A percentile compares a stretch with the other conserved stretches of the same genome.
Conservation (phyloP, 2,797 vertebrate genomes). For the Macropus fuliginosus region DNA sequence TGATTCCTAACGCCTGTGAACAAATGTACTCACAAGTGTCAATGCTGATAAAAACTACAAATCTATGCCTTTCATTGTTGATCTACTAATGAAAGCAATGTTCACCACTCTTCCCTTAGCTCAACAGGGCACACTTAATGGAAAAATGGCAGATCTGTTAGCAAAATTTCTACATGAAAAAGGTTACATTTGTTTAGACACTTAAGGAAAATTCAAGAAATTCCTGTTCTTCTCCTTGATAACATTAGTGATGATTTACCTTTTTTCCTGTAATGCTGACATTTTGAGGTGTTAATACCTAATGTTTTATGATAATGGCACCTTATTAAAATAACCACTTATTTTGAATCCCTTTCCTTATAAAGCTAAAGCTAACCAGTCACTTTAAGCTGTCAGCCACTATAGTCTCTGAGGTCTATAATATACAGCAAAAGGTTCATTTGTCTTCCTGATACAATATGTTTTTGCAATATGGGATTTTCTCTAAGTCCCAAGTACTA, state of each 20-base stretch:
- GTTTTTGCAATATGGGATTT: slow-evolving; percentile 45
- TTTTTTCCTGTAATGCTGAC: slow-evolving; percentile 42
- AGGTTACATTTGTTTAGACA: slow-evolving; percentile 57
- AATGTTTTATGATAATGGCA: slow-evolving; percentile 21
- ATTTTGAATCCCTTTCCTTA: not conserved
- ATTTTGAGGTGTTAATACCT: slow-evolving; percentile 41
- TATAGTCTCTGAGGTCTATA: slow-evolving; percentile 57
- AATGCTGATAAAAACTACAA: slow-evolving; percentile 68
- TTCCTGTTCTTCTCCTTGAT: slow-evolving; percentile 52
- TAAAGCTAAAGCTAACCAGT: slow-evolving; percentile 12
- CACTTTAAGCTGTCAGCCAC: slow-evolving; percentile 19
- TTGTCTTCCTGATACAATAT: slow-evolving; percentile 26
- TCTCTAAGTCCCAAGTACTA: slow-evolving; percentile 29
- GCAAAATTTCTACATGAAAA: slow-evolving; percentile 51
- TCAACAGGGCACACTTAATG: slow-evolving; percentile 31
- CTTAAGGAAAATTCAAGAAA: slow-evolving; percentile 54
- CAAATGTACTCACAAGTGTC: slow-evolving; percentile 54
- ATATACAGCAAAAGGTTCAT: slow-evolving; percentile 32
- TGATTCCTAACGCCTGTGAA: slow-evolving; percentile 63
- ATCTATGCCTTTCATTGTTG: slow-evolving; percentile 49
- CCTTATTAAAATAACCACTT: slow-evolving; percentile 48
- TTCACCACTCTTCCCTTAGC: not conserved
- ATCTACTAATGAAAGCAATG: not conserved
- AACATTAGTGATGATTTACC: slow-evolving; percentile 48
- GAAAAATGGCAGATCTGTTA: slow-evolving; percentile 65